These are phyloP conservation scores for Caenorhabditis briggsae DNA, from an alignment of 1,140 invertebrate genomes.

Conservation along the genomic window DNA sequence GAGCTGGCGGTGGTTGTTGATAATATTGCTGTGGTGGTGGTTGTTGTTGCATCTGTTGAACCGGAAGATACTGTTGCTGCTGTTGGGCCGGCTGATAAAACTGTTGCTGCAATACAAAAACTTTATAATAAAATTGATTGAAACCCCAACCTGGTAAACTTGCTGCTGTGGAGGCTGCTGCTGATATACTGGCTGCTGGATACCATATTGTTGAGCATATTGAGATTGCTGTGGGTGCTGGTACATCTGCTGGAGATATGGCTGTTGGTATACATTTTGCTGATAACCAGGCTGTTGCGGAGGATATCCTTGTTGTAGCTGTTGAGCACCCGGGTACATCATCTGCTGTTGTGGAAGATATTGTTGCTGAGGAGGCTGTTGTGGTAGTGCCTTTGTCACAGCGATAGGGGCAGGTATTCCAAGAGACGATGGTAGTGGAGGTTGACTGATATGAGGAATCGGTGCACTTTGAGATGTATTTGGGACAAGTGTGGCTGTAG, in stretches of 20 bases:
- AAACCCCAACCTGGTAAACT: background rate
- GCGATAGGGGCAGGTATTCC: constrained; percentile 10
- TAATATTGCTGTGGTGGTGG: background rate
- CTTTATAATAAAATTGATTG: too few relatives aligned
- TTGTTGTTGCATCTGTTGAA: constrained; percentile 10
- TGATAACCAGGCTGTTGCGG: constrained; percentile 11
- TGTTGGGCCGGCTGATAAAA: background rate
- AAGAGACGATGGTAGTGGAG: background rate
- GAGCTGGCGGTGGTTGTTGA: background rate
- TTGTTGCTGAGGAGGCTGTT: background rate
- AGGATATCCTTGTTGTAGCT: background rate
- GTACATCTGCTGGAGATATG: background rate
- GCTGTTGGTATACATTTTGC: background rate
- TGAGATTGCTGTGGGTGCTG: background rate
- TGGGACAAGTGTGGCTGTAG: background rate
- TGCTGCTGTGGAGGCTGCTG: background rate
- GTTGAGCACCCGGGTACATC: background rate
- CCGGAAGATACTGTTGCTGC: background rate
- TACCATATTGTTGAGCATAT: constrained; percentile 34
- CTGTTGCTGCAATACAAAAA: too few relatives aligned
- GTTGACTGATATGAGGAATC: background rate
- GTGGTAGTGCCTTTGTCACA: background rate
- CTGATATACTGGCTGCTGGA: background rate
- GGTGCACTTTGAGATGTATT: background rate
- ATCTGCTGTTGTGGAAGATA: background rate